A percentile compares a stretch with the other conserved stretches of the same genome.
Evolutionary conservation across 2,113 vertebrate genomes (phyloP).

Genomic region (Perca schrenkii): DNA sequence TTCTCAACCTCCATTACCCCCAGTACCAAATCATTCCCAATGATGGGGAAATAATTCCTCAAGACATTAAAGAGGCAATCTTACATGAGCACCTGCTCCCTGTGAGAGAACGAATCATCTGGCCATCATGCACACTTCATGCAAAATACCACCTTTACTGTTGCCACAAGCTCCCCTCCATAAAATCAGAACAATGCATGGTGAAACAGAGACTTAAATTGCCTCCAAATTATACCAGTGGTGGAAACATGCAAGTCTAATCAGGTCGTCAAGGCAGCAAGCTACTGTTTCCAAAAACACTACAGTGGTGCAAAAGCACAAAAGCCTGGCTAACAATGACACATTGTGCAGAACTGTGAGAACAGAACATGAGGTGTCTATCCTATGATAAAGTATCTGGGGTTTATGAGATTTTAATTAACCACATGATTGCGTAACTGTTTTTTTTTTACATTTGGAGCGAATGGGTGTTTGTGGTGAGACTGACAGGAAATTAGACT

Average conservation of each 20-base stretch:
- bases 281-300: conserved; percentile 73
- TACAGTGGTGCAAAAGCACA: conserved; percentile 15
- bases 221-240: conserved; percentile 50
- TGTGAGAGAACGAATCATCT: conserved; percentile 37
- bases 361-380: conserved; percentile 44
- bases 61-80: conserved; percentile 61
- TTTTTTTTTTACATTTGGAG: conserved; percentile 21
- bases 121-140: conserved; percentile 14
- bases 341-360: conserved; percentile 47
- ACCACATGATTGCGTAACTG: conserved; percentile 41
- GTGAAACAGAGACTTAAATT: conserved; percentile 43
- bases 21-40: conserved; percentile 57
- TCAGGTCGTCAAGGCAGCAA: conserved; percentile 71
- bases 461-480: conserved; percentile 25
- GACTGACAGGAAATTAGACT: conserved; percentile 52
- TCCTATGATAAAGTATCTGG: conserved; percentile 42
- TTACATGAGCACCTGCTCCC: conserved; percentile 69
- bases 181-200: conserved; percentile 15
- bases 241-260: conserved; percentile 60
- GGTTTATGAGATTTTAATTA: conserved; percentile 61
- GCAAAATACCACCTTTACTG: conserved; percentile 34
- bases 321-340: conserved; percentile 55
- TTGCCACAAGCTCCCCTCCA: conserved; percentile 5
- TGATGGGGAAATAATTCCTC: conserved; percentile 57
- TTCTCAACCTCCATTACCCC: conserved; percentile 64